Evolutionary conservation across 2,888 invertebrate species (phyloP), one percentile per base, ranked within the genome.

Genomic region (Platycnemis pennipes): DNA sequence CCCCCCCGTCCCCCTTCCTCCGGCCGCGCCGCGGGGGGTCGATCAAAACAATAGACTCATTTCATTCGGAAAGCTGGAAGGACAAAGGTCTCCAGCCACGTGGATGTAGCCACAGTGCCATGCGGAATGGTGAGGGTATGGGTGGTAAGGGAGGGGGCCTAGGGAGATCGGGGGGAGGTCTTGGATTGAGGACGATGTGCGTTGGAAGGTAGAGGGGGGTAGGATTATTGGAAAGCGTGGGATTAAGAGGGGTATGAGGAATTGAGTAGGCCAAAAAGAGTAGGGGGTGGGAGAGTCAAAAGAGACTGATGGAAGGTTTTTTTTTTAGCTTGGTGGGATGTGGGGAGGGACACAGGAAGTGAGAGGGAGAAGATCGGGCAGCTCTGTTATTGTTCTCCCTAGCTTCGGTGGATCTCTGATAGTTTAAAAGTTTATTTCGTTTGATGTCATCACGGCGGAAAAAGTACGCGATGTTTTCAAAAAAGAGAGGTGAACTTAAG

Each of bases 21-120:
- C 31, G 91, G 44, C 87, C 8, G 11, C n/a, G 91, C 42, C 22
- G 44, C 44, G 63, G 63, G 63, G n/a, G 46, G 63, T 42, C 42
- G 91, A n/a, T 56, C 91, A 91, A 44, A 91, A 91, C 91, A 63
- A 91, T 91, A 44, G 63, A 44, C 44, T 63, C 56, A 91, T 91
- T 91, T 56, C 91, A 69, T 63, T 91, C 63, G 91, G 91, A 89
- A 56, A 56, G 56, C 37, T 77, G 56, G 53, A 53, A 44, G 91
- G 91, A 91, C 91, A 91, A 91, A 91, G 91, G 91, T n/a, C 63
- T 63, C 26, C n/a, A 56, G n/a, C 69, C 42, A 44, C 69, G 56
- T 63, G 63, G 63, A 63, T 56, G n/a, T 44, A 26, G 56, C 56
- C 46, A 46, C 46, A n/a, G 44, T 44, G 45, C 5, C 37, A n/a